These are phyloP conservation scores for Erythrocercus mccallii DNA, from an alignment of 2,113 vertebrate genomes.

Conservation along the genomic window DNA sequence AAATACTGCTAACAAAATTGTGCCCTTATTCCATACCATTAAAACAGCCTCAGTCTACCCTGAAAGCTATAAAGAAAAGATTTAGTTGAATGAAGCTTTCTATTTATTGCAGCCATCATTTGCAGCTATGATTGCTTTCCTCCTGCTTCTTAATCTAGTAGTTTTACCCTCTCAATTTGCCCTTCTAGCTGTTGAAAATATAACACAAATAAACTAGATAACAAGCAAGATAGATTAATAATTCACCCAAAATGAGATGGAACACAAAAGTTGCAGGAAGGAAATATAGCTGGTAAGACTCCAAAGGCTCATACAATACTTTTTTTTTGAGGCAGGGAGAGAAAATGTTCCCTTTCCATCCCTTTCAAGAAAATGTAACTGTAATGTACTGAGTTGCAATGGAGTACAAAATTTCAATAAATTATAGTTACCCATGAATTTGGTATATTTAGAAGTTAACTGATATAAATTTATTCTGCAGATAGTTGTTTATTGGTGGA, in stretches of 20 bases:
- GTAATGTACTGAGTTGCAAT: background rate
- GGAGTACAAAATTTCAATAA: background rate
- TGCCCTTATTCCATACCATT: background rate
- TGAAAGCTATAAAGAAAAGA: constrained; percentile 23
- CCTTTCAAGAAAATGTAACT: background rate
- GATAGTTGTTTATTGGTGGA: background rate
- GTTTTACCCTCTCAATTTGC: constrained; percentile 11
- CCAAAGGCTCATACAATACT: background rate
- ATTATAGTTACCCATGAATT: background rate
- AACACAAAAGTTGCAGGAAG: background rate
- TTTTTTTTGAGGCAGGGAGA: background rate
- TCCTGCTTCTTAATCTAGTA: constrained; percentile 18
- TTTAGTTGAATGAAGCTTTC: constrained; percentile 33
- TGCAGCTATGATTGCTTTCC: constrained; percentile 14
- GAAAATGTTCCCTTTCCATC: background rate
- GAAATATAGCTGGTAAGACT: background rate
- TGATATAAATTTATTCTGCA: background rate
- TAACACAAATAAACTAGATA: background rate
- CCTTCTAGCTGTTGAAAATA: background rate
- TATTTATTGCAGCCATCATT: constrained; percentile 44
- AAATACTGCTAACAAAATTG: constrained; percentile 35
- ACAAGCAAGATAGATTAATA: background rate
- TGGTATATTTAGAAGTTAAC: background rate
- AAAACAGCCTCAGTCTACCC: constrained; percentile 28
- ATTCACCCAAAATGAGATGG: background rate